These are phyloP conservation scores for Drosophila busckii DNA, from an alignment of 1,140 invertebrate species.

Conservation along the genomic window DNA sequence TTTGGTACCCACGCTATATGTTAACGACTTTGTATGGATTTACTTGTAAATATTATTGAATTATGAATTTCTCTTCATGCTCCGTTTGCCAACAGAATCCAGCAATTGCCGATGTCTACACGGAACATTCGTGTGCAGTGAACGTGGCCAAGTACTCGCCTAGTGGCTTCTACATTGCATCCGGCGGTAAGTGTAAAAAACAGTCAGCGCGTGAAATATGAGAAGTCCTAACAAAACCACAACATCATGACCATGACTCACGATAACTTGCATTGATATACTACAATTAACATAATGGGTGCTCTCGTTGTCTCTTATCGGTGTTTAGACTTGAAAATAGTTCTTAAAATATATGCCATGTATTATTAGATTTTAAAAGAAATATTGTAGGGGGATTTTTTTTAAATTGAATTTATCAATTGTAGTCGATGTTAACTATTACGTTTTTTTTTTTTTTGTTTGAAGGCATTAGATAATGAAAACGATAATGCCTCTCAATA, in stretches of 20 bases:
- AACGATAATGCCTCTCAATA: no score
- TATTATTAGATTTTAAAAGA: no score
- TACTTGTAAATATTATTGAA: constrained; percentile 44
- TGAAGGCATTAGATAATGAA: no score
- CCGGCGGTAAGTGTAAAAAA: constrained; percentile 88
- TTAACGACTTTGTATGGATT: constrained; percentile 28
- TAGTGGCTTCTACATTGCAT: constrained; percentile 98
- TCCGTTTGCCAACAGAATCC: constrained; percentile 85
- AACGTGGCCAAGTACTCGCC: constrained; percentile 99
- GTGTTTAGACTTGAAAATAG: no score
- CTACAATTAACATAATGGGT: neutral
- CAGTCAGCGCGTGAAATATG: constrained; percentile 25
- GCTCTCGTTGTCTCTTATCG: constrained; percentile 12
- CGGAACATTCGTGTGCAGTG: constrained; percentile 96
- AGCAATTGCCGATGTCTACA: constrained; percentile 95
- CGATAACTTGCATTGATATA: constrained; percentile 3
- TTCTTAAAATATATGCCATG: no score
- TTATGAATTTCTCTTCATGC: constrained; percentile 58
- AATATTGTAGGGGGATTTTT: no score
- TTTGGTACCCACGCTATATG: constrained; percentile 45
- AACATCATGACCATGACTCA: constrained; percentile 25
- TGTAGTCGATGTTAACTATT: no score
- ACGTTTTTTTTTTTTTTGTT: no score
- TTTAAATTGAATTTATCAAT: no score
- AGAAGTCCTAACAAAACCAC: constrained; percentile 20